A percentile compares a stretch with the other conserved stretches of the same genome.
These are phyloP conservation scores for Pogonocherus hispidulus DNA, from an alignment of 2,888 invertebrate genomes.

Conservation along the genomic window DNA sequence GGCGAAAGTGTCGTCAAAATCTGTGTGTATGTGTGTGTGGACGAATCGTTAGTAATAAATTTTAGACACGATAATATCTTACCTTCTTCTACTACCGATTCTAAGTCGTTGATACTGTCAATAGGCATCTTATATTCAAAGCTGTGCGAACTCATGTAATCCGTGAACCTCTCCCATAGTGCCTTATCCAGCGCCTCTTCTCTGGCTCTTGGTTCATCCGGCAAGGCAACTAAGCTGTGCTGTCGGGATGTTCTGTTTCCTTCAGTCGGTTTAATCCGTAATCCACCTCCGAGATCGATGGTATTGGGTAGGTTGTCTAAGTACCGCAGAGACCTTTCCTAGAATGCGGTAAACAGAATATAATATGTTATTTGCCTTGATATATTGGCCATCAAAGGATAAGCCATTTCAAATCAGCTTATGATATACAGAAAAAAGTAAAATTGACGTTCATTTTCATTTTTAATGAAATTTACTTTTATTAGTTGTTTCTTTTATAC, in stretches of 20 bases:
- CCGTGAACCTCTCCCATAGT: slow-evolving; percentile 81
- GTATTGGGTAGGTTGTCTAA: slow-evolving; percentile 76
- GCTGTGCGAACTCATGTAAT: slow-evolving; percentile 83
- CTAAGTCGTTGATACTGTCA: slow-evolving; percentile 79
- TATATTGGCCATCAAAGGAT: no score
- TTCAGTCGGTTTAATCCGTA: slow-evolving; percentile 71
- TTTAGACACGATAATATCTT: slow-evolving; percentile 60
- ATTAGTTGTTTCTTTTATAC: no score
- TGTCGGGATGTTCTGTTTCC: slow-evolving; percentile 60
- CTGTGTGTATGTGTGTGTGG: no score
- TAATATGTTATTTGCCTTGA: no score
- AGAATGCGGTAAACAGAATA: slow-evolving; percentile 59
- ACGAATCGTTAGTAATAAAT: no score
- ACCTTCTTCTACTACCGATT: slow-evolving; percentile 86
- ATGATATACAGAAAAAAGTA: no score
- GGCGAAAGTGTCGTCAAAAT: no score
- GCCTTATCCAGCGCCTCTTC: slow-evolving; percentile 82
- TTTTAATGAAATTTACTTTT: no score
- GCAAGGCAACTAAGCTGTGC: slow-evolving; percentile 68
- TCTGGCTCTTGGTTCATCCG: slow-evolving; percentile 76
- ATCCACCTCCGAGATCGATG: slow-evolving; percentile 76
- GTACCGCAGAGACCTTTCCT: slow-evolving; percentile 81
- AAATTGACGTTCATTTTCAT: no score
- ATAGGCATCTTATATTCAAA: slow-evolving; percentile 86
- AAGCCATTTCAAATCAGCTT: no score